phyloP scores from a whole-genome alignment of 2,888 invertebrate species.

The Tetragonula carbonaria region DNA sequence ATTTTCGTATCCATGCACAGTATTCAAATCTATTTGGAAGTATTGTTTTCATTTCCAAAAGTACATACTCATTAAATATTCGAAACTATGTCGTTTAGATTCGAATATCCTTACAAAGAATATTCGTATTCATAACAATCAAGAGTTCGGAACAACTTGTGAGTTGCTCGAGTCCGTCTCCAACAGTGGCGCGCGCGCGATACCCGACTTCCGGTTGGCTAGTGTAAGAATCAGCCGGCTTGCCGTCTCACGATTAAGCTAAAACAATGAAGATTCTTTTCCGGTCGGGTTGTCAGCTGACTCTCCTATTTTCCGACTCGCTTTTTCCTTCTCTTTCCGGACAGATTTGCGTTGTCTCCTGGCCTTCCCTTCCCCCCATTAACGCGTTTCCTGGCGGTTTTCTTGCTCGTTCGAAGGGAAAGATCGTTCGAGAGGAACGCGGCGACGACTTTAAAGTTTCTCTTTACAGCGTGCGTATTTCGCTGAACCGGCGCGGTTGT shows the following conservation, averaged over 20 bases:
- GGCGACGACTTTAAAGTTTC: constrained; percentile 23
- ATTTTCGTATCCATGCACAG: too few relatives aligned
- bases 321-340: constrained; percentile 10
- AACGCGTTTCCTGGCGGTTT: constrained; percentile 20
- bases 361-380: not conserved
- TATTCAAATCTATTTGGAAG: too few relatives aligned
- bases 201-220: constrained; percentile 77
- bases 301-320: constrained; percentile 4
- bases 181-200: constrained; percentile 67
- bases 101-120: too few relatives aligned
- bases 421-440: not conserved
- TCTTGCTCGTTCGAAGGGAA: constrained; percentile 16
- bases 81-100: too few relatives aligned
- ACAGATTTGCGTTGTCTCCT: constrained; percentile 8
- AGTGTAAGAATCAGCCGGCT: constrained; percentile 68
- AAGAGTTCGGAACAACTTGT: too few relatives aligned
- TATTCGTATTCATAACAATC: too few relatives aligned
- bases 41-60: too few relatives aligned
- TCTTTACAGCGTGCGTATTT: constrained; percentile 4
- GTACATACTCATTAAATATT: too few relatives aligned
- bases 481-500: not conserved
- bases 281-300: constrained; percentile 1
- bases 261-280: constrained; percentile 70
- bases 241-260: constrained; percentile 65
- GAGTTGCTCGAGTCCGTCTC: too few relatives aligned